Evolutionary conservation across 2,888 invertebrate genomes (phyloP).

Genomic region (Erebia palarica): DNA sequence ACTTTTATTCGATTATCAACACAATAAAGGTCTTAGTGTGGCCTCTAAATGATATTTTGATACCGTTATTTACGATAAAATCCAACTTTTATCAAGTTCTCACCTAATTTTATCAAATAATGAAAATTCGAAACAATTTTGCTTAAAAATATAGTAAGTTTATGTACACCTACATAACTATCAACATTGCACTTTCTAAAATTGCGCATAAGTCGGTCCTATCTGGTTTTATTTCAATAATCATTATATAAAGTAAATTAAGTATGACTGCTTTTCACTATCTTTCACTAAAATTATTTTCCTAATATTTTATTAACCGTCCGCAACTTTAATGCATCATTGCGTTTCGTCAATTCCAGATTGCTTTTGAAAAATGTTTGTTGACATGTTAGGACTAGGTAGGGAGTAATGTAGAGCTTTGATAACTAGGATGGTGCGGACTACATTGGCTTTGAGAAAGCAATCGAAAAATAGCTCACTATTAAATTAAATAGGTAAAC

Average conservation of each 20-base stretch:
- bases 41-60: slow-evolving; percentile 6
- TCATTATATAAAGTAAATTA: neutral
- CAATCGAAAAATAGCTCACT: neutral
- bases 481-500: neutral
- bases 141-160: neutral
- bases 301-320: neutral
- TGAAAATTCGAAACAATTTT: neutral
- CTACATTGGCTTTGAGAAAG: neutral
- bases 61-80: neutral
- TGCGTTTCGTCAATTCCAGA: slow-evolving; percentile 45
- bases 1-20: neutral
- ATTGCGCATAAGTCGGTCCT: neutral
- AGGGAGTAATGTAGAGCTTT: neutral
- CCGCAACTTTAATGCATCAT: slow-evolving; percentile 38
- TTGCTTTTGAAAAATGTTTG: neutral
- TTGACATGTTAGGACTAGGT: neutral
- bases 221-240: too few relatives aligned
- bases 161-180: slow-evolving; percentile 50
- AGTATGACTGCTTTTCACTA: neutral
- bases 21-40: neutral
- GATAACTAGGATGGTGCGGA: neutral
- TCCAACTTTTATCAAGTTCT: neutral
- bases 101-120: neutral
- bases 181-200: slow-evolving; percentile 68
- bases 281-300: neutral